Base-by-base conservation (phyloP, 2,888 invertebrate genomes). In the Molanna angustata region DNA sequence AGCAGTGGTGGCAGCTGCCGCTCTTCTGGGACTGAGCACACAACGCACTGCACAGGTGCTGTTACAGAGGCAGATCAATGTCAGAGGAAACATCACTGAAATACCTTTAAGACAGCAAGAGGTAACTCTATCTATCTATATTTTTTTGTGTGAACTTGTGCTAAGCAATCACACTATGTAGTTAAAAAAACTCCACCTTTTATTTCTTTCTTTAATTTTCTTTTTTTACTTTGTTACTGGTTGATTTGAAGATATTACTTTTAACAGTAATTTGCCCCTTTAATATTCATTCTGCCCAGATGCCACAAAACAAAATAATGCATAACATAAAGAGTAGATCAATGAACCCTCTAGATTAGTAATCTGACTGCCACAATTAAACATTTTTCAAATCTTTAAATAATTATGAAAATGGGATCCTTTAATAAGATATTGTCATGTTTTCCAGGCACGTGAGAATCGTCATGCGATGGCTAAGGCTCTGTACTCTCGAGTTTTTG, bases 401-500 rank as follows among this genome's bases (percentile, higher is more conserved):
- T n/a, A n/a, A n/a, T n/a, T n/a, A n/a, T n/a, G n/a, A n/a, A n/a
- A n/a, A n/a, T n/a, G 27, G 27, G 11, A 27, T 27, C 6, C 27
- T 27, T 27, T 27, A 6, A 7, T 27, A 14, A 33, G 4, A 53
- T 11, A 11, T 33, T 33, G 33, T 33, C 11, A 13, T 33, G 9
- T 17, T 31, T 70, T 72, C 27, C 67, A 89, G 85, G 93, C 94
- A 1, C 80, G 85, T 35, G 94, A 94, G 71, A 94, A 94, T 69
- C 80, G 94, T 3, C 92, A 94, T 75, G 91, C 94, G 1, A 94
- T 94, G 94, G 88, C 94, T 0, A 92, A 93, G 66, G 93, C 93
- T 0, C 73, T 94, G 0, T 94, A 94, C 71, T 87, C 93, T 1
- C 79, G 92, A 56, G 90, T 91, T 2, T 94, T 94, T 73, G 90